Evolutionary conservation across 2,113 vertebrate genomes (phyloP).

Genomic region (Campylorhamphus procurvoides): DNA sequence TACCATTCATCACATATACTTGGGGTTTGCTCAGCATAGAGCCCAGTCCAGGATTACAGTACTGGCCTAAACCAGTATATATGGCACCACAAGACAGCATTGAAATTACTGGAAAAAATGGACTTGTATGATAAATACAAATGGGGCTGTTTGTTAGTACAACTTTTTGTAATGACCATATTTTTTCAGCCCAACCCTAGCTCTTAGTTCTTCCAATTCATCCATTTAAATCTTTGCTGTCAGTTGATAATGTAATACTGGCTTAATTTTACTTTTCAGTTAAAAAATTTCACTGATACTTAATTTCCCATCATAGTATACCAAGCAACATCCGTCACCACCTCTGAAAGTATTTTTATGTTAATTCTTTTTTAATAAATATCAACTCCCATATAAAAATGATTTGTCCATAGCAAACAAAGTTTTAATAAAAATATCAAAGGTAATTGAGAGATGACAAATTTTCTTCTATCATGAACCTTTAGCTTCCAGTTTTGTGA

Average conservation of each 20-base stretch:
- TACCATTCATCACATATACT: not conserved
- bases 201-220: not conserved
- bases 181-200: not conserved
- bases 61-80: not conserved
- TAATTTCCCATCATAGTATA: not conserved
- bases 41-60: not conserved
- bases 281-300: not conserved
- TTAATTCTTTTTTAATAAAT: not conserved
- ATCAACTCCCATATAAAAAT: not conserved
- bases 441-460: not conserved
- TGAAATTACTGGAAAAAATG: not conserved
- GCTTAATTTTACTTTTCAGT: not conserved
- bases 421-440: not conserved
- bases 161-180: not conserved
- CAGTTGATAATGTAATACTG: not conserved
- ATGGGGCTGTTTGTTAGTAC: not conserved
- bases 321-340: not conserved
- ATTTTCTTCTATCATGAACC: not conserved
- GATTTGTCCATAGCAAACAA: not conserved
- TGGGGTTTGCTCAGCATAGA: not conserved
- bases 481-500: not conserved
- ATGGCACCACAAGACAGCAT: not conserved
- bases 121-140: not conserved
- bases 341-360: not conserved
- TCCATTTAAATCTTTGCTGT: not conserved